Conservation (phyloP, 1,140 invertebrate genomes). For the Caenorhabditis remanei region DNA sequence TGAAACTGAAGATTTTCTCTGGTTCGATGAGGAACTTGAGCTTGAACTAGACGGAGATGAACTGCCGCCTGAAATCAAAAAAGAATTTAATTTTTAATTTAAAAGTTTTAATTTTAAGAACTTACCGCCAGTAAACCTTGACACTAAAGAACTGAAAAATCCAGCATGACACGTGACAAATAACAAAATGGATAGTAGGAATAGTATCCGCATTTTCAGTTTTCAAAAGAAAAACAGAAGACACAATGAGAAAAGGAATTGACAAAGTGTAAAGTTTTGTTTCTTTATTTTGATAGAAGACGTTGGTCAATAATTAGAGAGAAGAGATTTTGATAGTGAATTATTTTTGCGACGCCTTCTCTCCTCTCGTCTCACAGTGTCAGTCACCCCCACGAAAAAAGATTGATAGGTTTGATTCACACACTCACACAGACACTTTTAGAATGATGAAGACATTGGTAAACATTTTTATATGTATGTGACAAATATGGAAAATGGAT, state of each 20-base stretch:
- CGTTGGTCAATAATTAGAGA: neutral
- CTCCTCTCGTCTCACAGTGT: neutral
- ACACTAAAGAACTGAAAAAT: constrained; percentile 53
- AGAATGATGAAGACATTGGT: neutral
- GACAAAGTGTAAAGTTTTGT: constrained; percentile 26
- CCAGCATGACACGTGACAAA: constrained; percentile 17
- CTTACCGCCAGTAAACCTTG: constrained; percentile 24
- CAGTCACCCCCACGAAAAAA: neutral
- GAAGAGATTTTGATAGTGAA: neutral
- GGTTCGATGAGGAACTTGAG: constrained; percentile 16
- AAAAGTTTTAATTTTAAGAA: neutral
- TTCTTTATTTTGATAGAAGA: constrained; percentile 1
- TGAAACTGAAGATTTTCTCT: constrained; percentile 63
- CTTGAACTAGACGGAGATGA: constrained; percentile 14
- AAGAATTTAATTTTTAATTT: neutral
- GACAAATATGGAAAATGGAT: neutral
- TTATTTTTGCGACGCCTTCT: neutral
- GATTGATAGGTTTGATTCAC: constrained; percentile 15
- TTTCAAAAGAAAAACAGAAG: constrained; percentile 4
- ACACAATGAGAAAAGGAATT: neutral
- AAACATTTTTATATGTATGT: too few species aligned
- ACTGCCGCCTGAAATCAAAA: neutral
- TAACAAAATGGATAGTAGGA: neutral
- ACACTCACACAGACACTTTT: constrained; percentile 1
- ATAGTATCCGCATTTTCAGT: neutral